Percentiles rank a stretch among this genome's conserved stretches.
These are phyloP conservation scores for Lepus oiostolus DNA, from an alignment of 2,797 vertebrate genomes.

Conservation along the genomic window DNA sequence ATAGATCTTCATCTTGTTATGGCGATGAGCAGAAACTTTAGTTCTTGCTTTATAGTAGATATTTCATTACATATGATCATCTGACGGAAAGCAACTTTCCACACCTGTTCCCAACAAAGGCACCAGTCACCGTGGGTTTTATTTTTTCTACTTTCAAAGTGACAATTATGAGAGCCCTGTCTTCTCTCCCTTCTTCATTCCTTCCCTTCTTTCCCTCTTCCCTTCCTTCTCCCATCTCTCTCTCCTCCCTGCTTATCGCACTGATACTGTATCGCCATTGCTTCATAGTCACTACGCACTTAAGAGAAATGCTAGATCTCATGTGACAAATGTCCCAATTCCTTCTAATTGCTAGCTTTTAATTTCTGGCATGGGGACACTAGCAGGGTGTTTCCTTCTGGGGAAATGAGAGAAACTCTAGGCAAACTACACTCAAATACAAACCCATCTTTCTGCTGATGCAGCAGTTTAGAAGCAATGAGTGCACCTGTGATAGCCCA, in stretches of 20 bases:
- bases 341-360: background rate
- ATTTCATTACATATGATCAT: constrained; percentile 66
- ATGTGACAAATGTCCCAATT: background rate
- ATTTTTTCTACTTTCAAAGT: constrained; percentile 53
- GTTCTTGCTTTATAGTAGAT: constrained; percentile 52
- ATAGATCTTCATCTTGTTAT: background rate
- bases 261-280: background rate
- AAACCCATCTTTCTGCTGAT: background rate
- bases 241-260: background rate
- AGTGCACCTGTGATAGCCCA: background rate
- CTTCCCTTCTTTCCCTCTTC: fast-evolving
- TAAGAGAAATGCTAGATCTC: background rate
- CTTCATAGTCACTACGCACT: background rate
- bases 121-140: background rate
- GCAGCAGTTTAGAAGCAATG: background rate
- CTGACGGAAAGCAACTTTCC: constrained; percentile 19
- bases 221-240: too few species aligned
- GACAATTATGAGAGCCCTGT: constrained; percentile 23
- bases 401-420: background rate
- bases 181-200: background rate
- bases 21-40: constrained; percentile 21
- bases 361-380: background rate
- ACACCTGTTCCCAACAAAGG: constrained; percentile 7
- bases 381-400: background rate
- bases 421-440: background rate